Base-by-base conservation (phyloP, 2,888 invertebrate genomes). In the Drosophila emarginata region DNA sequence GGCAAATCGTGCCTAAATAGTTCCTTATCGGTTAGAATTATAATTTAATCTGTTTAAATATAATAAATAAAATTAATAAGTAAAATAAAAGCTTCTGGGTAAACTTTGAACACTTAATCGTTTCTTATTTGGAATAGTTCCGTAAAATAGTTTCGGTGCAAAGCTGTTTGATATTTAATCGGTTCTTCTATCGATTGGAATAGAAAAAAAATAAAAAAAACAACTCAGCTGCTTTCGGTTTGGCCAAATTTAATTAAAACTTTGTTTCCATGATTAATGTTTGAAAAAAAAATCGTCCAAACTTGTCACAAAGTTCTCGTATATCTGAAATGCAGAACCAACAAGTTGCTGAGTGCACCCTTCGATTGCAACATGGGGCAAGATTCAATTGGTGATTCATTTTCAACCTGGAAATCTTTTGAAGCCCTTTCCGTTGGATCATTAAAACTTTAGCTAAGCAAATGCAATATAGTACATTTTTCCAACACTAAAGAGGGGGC, bases 361-460 rank as follows among this genome's bases (percentile, higher is more conserved):
- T 45, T 45, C 45, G 28, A n/a, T 36, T 18, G 45, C 45, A 45
- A 21, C 45, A 45, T 45, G 45, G 21, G 18, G 11, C 45, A 21
- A 21, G 18, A 45, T 45, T 45, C 45, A 45, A 45, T 45, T 45
- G 45, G 45, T 45, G 18, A 21, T 45, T 45, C 23, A 54, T 60
- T 57, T 64, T 18, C 50, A 52, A 56, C 56, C 69, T 59, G 53
- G 54, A 50, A 64, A 28, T 58, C 26, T 36, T 11, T 28, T 56
- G 7, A 18, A 60, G 54, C 26, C 52, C 53, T 60, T 59, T 18
- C 40, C 73, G 12, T 76, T 66, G 79, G 69, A 83, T 83, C 79
- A 80, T 81, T 83, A 83, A 81, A 83, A 81, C 74, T 71, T 81
- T 81, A 32, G 79, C 80, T 67, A 53, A 76, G 77, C 76, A 77